Percentiles rank a stretch among this genome's conserved stretches.
phyloP scores from a whole-genome alignment of 2,113 vertebrate genomes.

The Lepus americanus region DNA sequence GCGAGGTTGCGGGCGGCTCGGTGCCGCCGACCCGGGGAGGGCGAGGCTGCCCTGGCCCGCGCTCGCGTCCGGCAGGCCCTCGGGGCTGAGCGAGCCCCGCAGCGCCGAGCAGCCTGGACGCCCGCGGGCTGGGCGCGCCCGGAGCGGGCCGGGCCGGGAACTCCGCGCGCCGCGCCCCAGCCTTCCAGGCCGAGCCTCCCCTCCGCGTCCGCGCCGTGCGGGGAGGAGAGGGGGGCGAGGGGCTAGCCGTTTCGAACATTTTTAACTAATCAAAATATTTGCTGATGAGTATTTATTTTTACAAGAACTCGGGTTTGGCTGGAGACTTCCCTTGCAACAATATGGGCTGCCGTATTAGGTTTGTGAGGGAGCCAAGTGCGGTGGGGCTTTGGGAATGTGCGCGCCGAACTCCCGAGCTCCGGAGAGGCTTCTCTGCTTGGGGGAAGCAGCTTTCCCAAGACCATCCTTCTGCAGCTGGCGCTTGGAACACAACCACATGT shows the following conservation, averaged over 20 bases:
- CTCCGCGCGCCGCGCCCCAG: neutral
- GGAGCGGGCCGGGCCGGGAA: neutral
- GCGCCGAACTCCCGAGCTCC: constrained; percentile 71
- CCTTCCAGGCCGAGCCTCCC: neutral
- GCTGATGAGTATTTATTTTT: constrained; percentile 92
- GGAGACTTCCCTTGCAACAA: constrained; percentile 83
- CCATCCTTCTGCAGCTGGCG: constrained; percentile 65
- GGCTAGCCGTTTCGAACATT: constrained; percentile 85
- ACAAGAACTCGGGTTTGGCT: constrained; percentile 85
- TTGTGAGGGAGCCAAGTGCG: constrained; percentile 82
- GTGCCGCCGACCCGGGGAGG: constrained; percentile 37
- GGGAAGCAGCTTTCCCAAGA: constrained; percentile 72
- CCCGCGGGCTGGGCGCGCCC: neutral
- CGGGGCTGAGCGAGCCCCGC: neutral
- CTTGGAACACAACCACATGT: constrained; percentile 72
- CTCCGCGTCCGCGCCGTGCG: constrained; percentile 52
- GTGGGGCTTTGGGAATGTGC: constrained; percentile 79
- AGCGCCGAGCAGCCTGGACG: neutral
- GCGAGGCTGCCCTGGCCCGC: neutral
- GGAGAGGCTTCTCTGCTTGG: constrained; percentile 75
- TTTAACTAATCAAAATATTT: constrained; percentile 91
- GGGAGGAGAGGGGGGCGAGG: constrained; percentile 64
- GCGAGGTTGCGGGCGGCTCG: constrained; percentile 74
- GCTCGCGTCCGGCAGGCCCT: neutral
- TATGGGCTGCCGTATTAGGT: constrained; percentile 82